phyloP scores from a whole-genome alignment of 1,140 invertebrate species.

The Leptestheria dahalacensis region DNA sequence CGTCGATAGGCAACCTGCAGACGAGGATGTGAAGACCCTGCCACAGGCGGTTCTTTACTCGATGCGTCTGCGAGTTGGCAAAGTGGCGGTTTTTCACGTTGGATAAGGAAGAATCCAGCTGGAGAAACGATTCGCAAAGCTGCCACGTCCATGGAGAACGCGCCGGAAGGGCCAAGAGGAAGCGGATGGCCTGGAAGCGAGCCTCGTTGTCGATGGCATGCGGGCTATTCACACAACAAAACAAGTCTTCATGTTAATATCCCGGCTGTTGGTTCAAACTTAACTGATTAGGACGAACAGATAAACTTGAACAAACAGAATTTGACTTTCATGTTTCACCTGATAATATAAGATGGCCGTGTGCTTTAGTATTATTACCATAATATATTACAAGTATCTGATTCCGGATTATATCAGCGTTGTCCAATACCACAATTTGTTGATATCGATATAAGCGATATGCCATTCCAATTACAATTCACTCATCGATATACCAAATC shows the following conservation, averaged over 20 bases:
- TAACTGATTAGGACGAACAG: background rate
- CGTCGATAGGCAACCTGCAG: background rate
- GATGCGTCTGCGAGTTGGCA: constrained; percentile 35
- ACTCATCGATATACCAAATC: too few species aligned
- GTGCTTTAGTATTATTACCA: too few species aligned
- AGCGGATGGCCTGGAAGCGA: constrained; percentile 22
- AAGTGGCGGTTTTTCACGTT: constrained; percentile 30
- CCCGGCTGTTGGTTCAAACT: too few species aligned
- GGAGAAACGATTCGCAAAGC: background rate
- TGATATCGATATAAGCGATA: too few species aligned
- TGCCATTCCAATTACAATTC: too few species aligned
- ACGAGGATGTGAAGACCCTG: constrained; percentile 34
- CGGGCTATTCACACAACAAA: constrained; percentile 15
- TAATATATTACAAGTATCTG: too few species aligned
- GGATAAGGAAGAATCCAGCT: constrained; percentile 15
- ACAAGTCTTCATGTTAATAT: constrained; percentile 17
- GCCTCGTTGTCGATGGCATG: constrained; percentile 25
- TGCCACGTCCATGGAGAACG: background rate
- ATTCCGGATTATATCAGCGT: too few species aligned
- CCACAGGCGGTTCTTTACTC: constrained; percentile 33
- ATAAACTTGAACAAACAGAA: background rate
- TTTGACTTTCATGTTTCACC: too few species aligned
- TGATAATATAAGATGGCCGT: too few species aligned
- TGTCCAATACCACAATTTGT: too few species aligned
- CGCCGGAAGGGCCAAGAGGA: constrained; percentile 15